Evolutionary conservation across 1,140 invertebrate genomes (phyloP).

Genomic region (Hyles euphorbiae): DNA sequence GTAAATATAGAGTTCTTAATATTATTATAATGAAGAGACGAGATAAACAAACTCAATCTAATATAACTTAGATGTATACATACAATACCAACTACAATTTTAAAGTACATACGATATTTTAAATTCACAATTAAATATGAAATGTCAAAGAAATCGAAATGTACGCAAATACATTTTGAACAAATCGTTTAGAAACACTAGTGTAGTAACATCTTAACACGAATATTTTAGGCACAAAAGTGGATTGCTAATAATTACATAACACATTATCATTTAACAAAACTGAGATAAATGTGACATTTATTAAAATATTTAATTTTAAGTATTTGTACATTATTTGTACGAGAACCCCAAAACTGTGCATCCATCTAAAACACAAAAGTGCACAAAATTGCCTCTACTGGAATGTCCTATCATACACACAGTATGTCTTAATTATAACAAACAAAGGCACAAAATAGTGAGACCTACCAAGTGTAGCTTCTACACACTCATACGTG

Average conservation of each 20-base stretch:
- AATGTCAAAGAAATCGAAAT: background rate
- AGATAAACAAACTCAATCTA: conserved; percentile 66
- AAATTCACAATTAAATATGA: conserved; percentile 36
- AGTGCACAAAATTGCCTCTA: conserved; percentile 52
- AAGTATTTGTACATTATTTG: conserved; percentile 1
- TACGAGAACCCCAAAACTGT: background rate
- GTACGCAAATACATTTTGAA: background rate
- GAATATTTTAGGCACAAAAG: conserved; percentile 65
- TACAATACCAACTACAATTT: conserved; percentile 53
- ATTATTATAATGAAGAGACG: conserved; percentile 63
- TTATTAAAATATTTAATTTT: too few relatives aligned
- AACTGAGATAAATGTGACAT: conserved; percentile 49
- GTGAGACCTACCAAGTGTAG: conserved; percentile 58
- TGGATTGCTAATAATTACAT: conserved; percentile 63
- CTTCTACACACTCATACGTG: conserved; percentile 51
- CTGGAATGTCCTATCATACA: conserved; percentile 70
- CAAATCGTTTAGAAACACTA: conserved; percentile 31
- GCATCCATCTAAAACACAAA: conserved; percentile 33
- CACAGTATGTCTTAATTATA: conserved; percentile 41
- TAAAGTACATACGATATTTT: conserved; percentile 54
- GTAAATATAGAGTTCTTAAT: conserved; percentile 74
- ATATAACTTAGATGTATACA: conserved; percentile 55
- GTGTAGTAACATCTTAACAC: conserved; percentile 59
- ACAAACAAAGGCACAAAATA: conserved; percentile 69
- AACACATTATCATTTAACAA: conserved; percentile 55